Percentiles rank a stretch among this genome's conserved stretches.
phyloP scores from a whole-genome alignment of 2,888 invertebrate genomes.

The Tethea ocularis region DNA sequence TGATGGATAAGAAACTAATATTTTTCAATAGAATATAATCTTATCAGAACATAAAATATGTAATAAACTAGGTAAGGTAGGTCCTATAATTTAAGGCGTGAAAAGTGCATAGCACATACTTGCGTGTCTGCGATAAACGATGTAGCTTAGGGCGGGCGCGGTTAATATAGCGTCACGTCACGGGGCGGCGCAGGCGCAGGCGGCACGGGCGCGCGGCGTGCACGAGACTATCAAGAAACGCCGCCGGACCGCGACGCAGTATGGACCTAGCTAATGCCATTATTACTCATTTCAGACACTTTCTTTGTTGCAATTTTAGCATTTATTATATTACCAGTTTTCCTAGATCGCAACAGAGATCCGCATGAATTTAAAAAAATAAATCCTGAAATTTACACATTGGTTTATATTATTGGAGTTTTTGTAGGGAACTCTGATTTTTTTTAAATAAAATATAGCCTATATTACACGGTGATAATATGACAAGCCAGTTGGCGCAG shows the following conservation, averaged over 20 bases:
- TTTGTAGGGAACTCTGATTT: too few species aligned
- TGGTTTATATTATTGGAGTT: too few species aligned
- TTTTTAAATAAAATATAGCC: too few species aligned
- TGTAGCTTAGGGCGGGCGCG: conserved; percentile 20
- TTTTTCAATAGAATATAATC: neutral
- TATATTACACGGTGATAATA: too few species aligned
- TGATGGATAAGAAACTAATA: neutral
- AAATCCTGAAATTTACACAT: too few species aligned
- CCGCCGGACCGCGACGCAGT: conserved; percentile 22
- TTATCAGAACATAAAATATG: neutral
- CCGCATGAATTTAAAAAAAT: too few species aligned
- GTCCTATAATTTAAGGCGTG: neutral
- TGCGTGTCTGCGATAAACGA: conserved; percentile 9
- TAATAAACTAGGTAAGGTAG: neutral
- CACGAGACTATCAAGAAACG: conserved; percentile 25
- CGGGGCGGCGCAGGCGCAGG: conserved; percentile 19
- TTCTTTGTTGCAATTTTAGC: conserved; percentile 20
- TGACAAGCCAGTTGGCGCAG: too few species aligned
- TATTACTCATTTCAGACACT: conserved; percentile 24
- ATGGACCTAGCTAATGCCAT: conserved; percentile 20
- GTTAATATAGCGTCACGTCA: too few species aligned
- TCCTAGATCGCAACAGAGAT: too few species aligned
- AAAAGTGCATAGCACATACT: neutral
- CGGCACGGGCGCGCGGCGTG: conserved; percentile 27
- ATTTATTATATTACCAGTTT: neutral